These are phyloP conservation scores for Dolichomitus sp. DNA, from an alignment of 2,888 invertebrate species.

Conservation along the genomic window DNA sequence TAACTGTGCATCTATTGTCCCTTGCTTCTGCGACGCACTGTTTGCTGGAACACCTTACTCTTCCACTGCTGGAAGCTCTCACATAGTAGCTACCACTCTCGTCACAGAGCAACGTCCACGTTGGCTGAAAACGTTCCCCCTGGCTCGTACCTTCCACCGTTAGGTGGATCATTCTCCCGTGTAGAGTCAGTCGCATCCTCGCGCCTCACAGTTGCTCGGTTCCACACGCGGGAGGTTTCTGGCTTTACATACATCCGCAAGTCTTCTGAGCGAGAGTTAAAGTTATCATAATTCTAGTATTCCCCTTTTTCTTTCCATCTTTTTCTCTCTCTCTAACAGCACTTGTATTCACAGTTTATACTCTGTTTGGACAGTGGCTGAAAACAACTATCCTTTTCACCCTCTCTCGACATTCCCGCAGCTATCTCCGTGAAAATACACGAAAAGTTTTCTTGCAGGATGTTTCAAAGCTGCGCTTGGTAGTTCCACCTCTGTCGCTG, in stretches of 20 bases:
- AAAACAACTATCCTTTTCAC: conserved; percentile 31
- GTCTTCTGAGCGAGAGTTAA: conserved; percentile 16
- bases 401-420: conserved; percentile 18
- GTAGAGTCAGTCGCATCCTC: not conserved
- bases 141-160: not conserved
- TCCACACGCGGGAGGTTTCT: not conserved
- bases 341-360: conserved; percentile 9
- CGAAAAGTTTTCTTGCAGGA: conserved; percentile 56
- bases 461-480: conserved; percentile 39
- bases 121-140: conserved; percentile 11
- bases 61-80: not conserved
- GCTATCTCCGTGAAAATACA: conserved; percentile 57
- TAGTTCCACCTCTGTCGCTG: conserved; percentile 23
- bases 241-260: not conserved
- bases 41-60: conserved; percentile 57
- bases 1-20: conserved; percentile 80
- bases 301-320: not conserved
- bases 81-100: not conserved
- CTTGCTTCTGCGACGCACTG: conserved; percentile 49
- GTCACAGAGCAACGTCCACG: not conserved
- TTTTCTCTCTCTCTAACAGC: not conserved
- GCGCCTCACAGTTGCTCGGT: not conserved
- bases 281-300: conserved; percentile 46
- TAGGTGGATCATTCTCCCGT: not conserved
- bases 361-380: conserved; percentile 24